phyloP scores from a whole-genome alignment of 1,140 invertebrate species.

The Galleria mellonella region DNA sequence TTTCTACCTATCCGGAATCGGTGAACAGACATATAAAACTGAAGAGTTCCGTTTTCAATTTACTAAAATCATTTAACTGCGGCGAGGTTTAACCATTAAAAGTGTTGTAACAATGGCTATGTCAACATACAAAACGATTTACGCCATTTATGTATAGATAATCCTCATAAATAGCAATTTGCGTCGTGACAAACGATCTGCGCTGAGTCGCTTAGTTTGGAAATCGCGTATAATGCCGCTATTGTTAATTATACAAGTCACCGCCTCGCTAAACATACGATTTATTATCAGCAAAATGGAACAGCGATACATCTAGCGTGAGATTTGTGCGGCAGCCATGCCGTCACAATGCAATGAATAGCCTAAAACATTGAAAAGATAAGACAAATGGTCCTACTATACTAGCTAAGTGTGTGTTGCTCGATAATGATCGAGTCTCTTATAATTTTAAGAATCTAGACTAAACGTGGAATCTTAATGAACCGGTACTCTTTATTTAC shows the following conservation, averaged over 20 bases:
- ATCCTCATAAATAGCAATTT: conserved; percentile 69
- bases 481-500: conserved; percentile 33
- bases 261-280: conserved; percentile 63
- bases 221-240: conserved; percentile 63
- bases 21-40: no score
- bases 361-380: conserved; percentile 41
- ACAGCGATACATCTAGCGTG: conserved; percentile 50
- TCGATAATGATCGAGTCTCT: conserved; percentile 29
- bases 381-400: conserved; percentile 33
- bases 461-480: conserved; percentile 32
- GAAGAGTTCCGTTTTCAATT: no score
- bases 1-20: no score
- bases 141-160: conserved; percentile 41
- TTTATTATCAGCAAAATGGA: conserved; percentile 65
- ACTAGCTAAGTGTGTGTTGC: conserved; percentile 12
- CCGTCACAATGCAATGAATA: conserved; percentile 26
- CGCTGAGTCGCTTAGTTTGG: conserved; percentile 51
- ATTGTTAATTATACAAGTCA: conserved; percentile 68
- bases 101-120: conserved; percentile 12
- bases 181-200: conserved; percentile 61
- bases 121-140: conserved; percentile 25
- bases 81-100: conserved; percentile 3
- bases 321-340: conserved; percentile 42
- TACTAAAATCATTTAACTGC: no score
- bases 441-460: conserved; percentile 13